A percentile compares a stretch with the other conserved stretches of the same genome.
These are phyloP conservation scores for Sorex fumeus DNA, from an alignment of 2,113 vertebrate species.

Conservation along the genomic window DNA sequence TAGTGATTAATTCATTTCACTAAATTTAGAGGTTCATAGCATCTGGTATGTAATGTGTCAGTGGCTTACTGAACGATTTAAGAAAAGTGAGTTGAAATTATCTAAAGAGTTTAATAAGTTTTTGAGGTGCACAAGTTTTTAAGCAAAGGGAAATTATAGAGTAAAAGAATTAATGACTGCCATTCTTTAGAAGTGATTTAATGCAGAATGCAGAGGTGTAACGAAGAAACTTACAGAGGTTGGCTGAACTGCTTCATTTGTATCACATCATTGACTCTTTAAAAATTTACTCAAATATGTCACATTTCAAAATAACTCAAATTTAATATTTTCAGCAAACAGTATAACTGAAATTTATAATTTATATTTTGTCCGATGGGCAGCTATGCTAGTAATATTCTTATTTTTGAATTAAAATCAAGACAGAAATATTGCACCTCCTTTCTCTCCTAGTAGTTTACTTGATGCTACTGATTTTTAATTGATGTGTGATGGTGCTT, in stretches of 20 bases:
- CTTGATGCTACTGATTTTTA: not conserved
- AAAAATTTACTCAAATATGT: not conserved
- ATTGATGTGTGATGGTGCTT: not conserved
- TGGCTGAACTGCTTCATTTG: not conserved
- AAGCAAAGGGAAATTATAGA: not conserved
- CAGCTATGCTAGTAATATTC: not conserved
- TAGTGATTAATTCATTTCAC: not conserved
- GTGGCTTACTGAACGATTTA: not conserved
- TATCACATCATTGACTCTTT: not conserved
- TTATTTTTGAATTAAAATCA: not conserved
- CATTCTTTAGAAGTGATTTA: not conserved
- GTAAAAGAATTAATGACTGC: not conserved
- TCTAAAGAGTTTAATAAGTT: not conserved
- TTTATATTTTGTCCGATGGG: conserved; percentile 42
- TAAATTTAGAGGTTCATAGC: not conserved
- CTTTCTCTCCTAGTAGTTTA: not conserved
- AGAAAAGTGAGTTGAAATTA: not conserved
- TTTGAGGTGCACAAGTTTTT: not conserved
- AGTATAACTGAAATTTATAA: conserved; percentile 18
- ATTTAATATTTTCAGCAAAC: conserved; percentile 33
- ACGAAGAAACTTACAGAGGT: conserved; percentile 17
- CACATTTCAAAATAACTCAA: not conserved
- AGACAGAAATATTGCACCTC: not conserved
- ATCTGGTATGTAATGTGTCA: not conserved
- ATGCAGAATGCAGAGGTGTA: not conserved